Base-by-base conservation (phyloP, 2,797 vertebrate species). In the Ateles fusciceps region DNA sequence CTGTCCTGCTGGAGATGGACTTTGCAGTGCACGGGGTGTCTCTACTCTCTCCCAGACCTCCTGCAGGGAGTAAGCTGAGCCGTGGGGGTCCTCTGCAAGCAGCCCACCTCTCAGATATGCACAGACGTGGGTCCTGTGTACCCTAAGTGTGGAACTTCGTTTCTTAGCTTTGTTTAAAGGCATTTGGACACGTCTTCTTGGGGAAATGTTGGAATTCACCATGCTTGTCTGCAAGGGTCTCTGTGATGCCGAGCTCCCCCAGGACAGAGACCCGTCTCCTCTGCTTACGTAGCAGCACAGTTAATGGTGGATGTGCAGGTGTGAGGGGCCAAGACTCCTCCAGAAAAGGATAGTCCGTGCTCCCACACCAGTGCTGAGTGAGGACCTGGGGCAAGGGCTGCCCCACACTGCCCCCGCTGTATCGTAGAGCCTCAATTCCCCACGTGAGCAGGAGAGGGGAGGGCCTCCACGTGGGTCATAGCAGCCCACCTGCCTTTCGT, bases 11-110 rank as follows among this genome's bases (percentile, higher is more conserved):
- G n/a, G n/a, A 68, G 15, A 33, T 68, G 4, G 1, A 22, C 68
- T 52, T 7, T n/a, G 39, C 26, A n/a, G 26, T n/a, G 39, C n/a
- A 13, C 2, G 0, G 10, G 52, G 2, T 11, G 26, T 36, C 44
- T 24, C 55, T 46, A 22, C 72, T 46, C 5, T 10, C 22, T 19
- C 46, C 52, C 57, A 68, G 59, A 19, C 24, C 44, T 50, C 28
- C 57, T 9, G 3, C 7, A 3, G 42, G 33, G 84, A 21, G 33
- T 9, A 4, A 26, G 33, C 46, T 17, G 33, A 8, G 22, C 88
- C 42, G 0, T 4, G 55, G 24, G 21, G 50, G n/a, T 26, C n/a
- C 50, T 7, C 3, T 19, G 28, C 28, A 50, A 30, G 17, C 21
- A 17, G 46, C 28, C 30, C 1, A 7, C 14, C n/a, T 39, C 21